Percentiles rank a stretch among this genome's conserved stretches.
These are phyloP conservation scores for Nemurella pictetii DNA, from an alignment of 2,888 invertebrate species.

Conservation along the genomic window DNA sequence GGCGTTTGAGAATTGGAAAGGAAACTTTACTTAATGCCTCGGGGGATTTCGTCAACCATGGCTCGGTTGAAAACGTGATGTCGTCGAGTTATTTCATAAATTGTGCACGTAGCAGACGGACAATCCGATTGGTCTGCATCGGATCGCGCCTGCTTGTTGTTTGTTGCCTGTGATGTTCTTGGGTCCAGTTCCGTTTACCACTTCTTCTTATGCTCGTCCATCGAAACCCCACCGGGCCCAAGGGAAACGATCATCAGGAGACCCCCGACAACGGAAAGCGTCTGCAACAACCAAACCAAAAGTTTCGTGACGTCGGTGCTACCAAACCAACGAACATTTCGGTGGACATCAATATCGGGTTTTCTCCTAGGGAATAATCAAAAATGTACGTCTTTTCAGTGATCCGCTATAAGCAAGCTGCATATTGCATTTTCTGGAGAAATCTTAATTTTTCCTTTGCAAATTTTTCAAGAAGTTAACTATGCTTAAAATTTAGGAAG, in stretches of 20 bases:
- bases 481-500: too few relatives aligned
- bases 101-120: neutral
- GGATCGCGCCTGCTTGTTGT: neutral
- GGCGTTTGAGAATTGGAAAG: neutral
- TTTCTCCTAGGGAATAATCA: too few relatives aligned
- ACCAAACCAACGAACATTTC: too few relatives aligned
- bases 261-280: conserved; percentile 97
- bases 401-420: too few relatives aligned
- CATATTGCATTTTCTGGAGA: too few relatives aligned
- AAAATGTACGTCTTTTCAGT: too few relatives aligned
- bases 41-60: neutral
- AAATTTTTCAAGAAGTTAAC: too few relatives aligned
- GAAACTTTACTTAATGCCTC: neutral
- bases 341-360: too few relatives aligned
- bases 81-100: neutral
- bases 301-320: too few relatives aligned
- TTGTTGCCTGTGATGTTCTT: too few relatives aligned
- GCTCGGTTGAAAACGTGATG: neutral
- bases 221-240: conserved; percentile 97
- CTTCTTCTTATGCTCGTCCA: conserved; percentile 99
- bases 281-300: conserved; percentile 75
- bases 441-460: too few relatives aligned
- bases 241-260: conserved; percentile 96
- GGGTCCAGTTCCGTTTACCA: conserved; percentile 72
- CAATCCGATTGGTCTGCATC: neutral